Conservation (phyloP, 1,140 invertebrate genomes). For the Drosophila littoralis region DNA sequence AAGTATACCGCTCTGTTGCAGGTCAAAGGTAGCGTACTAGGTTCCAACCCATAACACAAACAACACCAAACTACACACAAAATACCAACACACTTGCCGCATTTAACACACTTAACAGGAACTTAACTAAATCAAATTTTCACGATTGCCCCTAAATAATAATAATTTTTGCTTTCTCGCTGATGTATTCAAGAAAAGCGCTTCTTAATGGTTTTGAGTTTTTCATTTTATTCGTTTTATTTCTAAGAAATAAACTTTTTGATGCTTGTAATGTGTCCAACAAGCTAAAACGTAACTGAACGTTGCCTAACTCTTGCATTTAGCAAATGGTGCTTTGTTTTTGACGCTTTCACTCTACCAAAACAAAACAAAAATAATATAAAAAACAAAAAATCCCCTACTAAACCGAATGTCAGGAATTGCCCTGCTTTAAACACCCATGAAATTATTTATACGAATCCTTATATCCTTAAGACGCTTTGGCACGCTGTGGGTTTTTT, state of each 20-base stretch:
- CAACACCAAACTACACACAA: constrained; percentile 5
- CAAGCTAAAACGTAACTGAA: constrained; percentile 55
- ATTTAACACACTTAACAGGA: constrained; percentile 10
- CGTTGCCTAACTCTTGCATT: constrained; percentile 58
- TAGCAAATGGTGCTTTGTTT: constrained; percentile 72
- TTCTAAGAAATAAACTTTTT: constrained; percentile 53
- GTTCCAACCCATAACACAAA: constrained; percentile 35
- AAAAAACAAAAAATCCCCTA: constrained; percentile 17
- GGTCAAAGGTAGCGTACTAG: constrained; percentile 91
- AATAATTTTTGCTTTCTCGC: constrained; percentile 70
- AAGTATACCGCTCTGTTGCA: constrained; percentile 92
- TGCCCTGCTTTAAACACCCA: constrained; percentile 57
- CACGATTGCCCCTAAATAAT: constrained; percentile 65
- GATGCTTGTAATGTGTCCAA: constrained; percentile 26
- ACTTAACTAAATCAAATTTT: constrained; percentile 56
- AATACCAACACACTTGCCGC: background rate
- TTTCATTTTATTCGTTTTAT: constrained; percentile 56
- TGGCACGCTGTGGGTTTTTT: constrained; percentile 86
- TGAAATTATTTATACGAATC: constrained; percentile 52
- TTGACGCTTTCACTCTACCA: constrained; percentile 56
- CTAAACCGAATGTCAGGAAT: constrained; percentile 13
- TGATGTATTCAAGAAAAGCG: constrained; percentile 73
- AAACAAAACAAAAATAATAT: constrained; percentile 13
- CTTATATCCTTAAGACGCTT: constrained; percentile 85
- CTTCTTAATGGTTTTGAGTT: constrained; percentile 74